Evolutionary conservation across 1,140 invertebrate genomes (phyloP).

Genomic region (Lepidurus apus): DNA sequence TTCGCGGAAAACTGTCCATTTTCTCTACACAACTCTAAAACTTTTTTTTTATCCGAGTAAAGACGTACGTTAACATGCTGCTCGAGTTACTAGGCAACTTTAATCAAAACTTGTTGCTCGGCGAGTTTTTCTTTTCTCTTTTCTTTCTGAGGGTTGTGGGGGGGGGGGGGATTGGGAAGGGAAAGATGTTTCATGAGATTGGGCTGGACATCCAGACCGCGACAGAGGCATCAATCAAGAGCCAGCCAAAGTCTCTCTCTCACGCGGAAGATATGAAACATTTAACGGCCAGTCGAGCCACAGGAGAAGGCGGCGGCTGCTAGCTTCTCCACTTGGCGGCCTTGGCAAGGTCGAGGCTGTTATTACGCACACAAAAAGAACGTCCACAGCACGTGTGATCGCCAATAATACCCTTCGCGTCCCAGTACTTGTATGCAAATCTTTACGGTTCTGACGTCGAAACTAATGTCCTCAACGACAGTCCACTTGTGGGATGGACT

Average conservation of each 20-base stretch:
- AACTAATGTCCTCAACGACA: not conserved
- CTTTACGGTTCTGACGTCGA: not conserved
- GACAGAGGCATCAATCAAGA: not conserved
- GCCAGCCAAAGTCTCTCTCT: not conserved
- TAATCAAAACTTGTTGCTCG: slow-evolving; percentile 5
- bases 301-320: not conserved
- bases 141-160: not conserved
- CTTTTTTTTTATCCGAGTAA: not conserved
- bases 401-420: not conserved
- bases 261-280: not conserved
- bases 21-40: not conserved
- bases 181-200: not conserved
- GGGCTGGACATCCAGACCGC: not conserved
- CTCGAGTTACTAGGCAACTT: not conserved
- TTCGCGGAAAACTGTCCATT: not conserved
- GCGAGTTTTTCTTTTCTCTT: too few species aligned
- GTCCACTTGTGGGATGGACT: not conserved
- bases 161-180: not conserved
- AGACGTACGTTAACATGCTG: not conserved
- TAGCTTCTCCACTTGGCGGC: not conserved
- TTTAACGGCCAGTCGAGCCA: not conserved
- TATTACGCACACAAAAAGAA: not conserved
- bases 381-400: not conserved
- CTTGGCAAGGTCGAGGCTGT: slow-evolving; percentile 11
- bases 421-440: too few species aligned